Evolutionary conservation across 2,797 vertebrate species (phyloP).

Genomic region (Argentina silus): DNA sequence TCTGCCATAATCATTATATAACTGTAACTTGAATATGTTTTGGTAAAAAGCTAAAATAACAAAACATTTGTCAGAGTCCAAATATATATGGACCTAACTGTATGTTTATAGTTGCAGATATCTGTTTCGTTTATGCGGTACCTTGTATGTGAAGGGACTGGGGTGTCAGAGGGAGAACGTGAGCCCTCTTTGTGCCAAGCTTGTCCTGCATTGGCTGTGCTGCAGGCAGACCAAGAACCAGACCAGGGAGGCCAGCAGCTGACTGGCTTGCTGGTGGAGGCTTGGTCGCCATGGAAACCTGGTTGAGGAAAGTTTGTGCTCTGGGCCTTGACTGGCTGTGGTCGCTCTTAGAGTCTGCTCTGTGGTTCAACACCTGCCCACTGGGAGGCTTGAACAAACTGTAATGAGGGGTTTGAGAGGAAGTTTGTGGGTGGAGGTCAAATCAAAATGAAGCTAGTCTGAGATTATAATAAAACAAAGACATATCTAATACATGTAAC

Average conservation of each 20-base stretch:
- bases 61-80: too few species aligned
- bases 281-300: conserved; percentile 68
- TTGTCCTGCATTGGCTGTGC: conserved; percentile 56
- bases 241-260: conserved; percentile 38
- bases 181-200: conserved; percentile 71
- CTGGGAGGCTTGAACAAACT: conserved; percentile 70
- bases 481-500: too few species aligned
- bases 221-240: conserved; percentile 58
- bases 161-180: conserved; percentile 73
- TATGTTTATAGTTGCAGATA: too few species aligned
- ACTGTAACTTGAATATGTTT: too few species aligned
- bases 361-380: conserved; percentile 57
- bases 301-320: conserved; percentile 67
- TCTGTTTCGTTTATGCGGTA: conserved; percentile 27
- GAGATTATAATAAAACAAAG: too few species aligned
- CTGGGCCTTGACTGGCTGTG: conserved; percentile 58
- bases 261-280: conserved; percentile 57
- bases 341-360: conserved; percentile 53
- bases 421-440: neutral
- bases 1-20: too few species aligned
- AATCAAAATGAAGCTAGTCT: too few species aligned
- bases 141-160: conserved; percentile 75
- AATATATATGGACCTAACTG: too few species aligned
- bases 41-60: too few species aligned
- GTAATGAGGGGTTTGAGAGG: conserved; percentile 31